These are phyloP conservation scores for Aphidius colemani DNA, from an alignment of 2,888 invertebrate genomes.

Conservation along the genomic window DNA sequence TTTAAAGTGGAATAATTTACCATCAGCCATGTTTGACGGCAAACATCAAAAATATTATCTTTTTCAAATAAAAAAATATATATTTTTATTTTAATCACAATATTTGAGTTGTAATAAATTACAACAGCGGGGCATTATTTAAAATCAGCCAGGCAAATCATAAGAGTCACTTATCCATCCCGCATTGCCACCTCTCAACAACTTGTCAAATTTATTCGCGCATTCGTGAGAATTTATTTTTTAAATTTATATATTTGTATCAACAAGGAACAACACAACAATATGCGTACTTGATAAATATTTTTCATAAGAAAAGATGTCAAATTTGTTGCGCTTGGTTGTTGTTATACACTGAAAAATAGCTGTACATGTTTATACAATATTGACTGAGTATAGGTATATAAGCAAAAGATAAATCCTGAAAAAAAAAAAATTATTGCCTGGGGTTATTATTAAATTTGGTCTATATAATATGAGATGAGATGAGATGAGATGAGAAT, in stretches of 20 bases:
- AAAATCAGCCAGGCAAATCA: constrained; percentile 49
- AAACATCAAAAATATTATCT: not conserved
- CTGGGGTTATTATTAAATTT: constrained; percentile 10
- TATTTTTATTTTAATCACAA: no score
- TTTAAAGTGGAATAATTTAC: constrained; percentile 10
- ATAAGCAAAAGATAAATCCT: no score
- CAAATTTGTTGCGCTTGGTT: constrained; percentile 9
- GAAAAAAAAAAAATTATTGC: no score
- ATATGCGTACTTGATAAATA: no score
- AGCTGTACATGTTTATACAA: constrained; percentile 15
- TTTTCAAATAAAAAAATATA: no score
- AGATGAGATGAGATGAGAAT: no score
- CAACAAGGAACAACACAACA: no score
- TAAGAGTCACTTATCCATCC: constrained; percentile 50
- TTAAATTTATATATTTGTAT: no score
- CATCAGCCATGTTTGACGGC: constrained; percentile 1
- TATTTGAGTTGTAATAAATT: no score
- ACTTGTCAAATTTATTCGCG: constrained; percentile 8
- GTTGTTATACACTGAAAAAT: not conserved
- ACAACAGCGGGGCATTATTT: constrained; percentile 32
- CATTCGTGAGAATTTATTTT: constrained; percentile 33
- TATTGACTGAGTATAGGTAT: constrained; percentile 19
- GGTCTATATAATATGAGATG: no score
- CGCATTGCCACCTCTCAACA: constrained; percentile 39
- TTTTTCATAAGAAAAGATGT: not conserved